Conservation (phyloP, 2,797 vertebrate genomes). For the Botia almorhae region DNA sequence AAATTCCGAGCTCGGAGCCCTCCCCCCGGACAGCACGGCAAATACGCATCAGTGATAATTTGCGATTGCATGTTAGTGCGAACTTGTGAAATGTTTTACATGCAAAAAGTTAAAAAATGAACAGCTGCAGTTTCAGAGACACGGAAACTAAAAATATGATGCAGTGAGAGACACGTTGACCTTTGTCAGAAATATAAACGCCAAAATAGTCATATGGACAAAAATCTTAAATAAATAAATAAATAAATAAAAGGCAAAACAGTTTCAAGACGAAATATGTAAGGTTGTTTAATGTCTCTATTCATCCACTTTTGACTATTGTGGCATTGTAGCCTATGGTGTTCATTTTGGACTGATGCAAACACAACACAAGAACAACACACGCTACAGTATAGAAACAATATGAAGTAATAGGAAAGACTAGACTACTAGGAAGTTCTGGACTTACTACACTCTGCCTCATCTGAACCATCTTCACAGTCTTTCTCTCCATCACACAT, state of each 20-base stretch:
- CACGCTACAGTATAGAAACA: not conserved
- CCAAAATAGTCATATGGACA: no score
- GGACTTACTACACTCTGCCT: constrained; percentile 81
- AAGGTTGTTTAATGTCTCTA: no score
- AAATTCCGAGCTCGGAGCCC: no score
- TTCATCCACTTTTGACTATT: not conserved
- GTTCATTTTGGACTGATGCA: not conserved
- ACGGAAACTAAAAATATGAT: not conserved
- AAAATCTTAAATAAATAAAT: no score
- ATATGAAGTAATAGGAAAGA: not conserved
- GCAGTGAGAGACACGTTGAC: not conserved
- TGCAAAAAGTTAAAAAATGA: not conserved
- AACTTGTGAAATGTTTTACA: no score
- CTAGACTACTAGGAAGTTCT: not conserved
- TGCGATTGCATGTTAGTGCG: no score
- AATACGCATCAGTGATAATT: no score
- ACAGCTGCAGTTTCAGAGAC: no score
- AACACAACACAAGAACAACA: not conserved
- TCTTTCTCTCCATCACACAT: constrained; percentile 85
- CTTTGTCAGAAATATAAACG: not conserved
- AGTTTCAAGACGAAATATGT: no score
- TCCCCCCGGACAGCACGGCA: no score
- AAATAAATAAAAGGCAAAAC: no score
- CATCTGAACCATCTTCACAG: constrained; percentile 87
- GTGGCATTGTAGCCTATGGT: not conserved